A percentile compares a stretch with the other conserved stretches of the same genome.
These are phyloP conservation scores for Condylura cristata DNA, from an alignment of 2,113 vertebrate genomes.

Conservation along the genomic window DNA sequence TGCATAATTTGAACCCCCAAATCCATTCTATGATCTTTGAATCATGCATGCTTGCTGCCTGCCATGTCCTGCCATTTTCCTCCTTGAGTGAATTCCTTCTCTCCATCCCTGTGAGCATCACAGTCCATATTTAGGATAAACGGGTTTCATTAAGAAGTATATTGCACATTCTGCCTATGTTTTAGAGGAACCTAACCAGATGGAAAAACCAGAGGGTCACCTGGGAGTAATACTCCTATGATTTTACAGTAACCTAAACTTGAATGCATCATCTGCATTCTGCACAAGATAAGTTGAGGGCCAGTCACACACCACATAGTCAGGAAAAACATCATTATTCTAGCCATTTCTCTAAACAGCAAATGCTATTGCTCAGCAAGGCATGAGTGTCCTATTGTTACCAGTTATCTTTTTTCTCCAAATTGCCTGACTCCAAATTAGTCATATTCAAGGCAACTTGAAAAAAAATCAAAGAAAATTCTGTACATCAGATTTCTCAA, in stretches of 20 bases:
- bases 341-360: slow-evolving; percentile 46
- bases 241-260: slow-evolving; percentile 48
- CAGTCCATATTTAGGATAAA: slow-evolving; percentile 7
- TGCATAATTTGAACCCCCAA: not conserved
- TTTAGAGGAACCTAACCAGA: not conserved
- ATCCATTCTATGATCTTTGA: not conserved
- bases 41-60: not conserved
- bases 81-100: not conserved
- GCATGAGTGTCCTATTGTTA: not conserved
- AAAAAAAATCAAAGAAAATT: slow-evolving; percentile 27
- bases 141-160: slow-evolving; percentile 29
- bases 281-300: slow-evolving; percentile 18
- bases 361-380: slow-evolving; percentile 34
- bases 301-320: not conserved
- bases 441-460: not conserved
- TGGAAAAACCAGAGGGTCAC: not conserved
- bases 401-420: slow-evolving; percentile 14
- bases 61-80: not conserved
- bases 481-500: not conserved
- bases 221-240: not conserved
- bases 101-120: not conserved
- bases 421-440: slow-evolving; percentile 39
- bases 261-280: slow-evolving; percentile 17
- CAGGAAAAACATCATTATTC: slow-evolving; percentile 32
- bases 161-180: slow-evolving; percentile 34